phyloP scores from a whole-genome alignment of 2,797 vertebrate genomes.

The Hippocampus kuda region DNA sequence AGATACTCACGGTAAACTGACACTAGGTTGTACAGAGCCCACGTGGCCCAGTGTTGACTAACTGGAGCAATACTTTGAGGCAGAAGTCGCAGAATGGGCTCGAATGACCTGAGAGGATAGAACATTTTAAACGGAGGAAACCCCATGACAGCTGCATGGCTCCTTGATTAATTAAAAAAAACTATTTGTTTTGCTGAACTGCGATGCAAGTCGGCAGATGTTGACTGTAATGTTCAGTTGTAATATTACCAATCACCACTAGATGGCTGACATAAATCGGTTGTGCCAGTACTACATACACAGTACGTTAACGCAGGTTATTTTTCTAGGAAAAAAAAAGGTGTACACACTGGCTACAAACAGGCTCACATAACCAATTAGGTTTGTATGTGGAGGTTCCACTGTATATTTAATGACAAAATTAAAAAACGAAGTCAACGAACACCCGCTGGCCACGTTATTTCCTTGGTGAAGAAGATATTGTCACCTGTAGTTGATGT shows the following conservation, averaged over 20 bases:
- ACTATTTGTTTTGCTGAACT: too few relatives aligned
- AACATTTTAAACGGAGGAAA: not conserved
- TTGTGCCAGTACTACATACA: too few relatives aligned
- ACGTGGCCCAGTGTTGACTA: constrained; percentile 98
- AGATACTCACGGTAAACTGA: constrained; percentile 93
- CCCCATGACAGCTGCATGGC: not conserved
- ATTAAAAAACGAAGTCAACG: not conserved
- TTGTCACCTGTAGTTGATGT: constrained; percentile 92
- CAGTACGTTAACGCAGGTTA: too few relatives aligned
- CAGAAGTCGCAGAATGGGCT: constrained; percentile 92
- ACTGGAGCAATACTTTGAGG: constrained; percentile 88
- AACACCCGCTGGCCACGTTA: too few relatives aligned
- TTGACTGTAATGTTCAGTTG: too few relatives aligned
- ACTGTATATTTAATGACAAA: not conserved
- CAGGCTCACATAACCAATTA: not conserved
- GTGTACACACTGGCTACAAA: too few relatives aligned
- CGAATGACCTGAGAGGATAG: constrained; percentile 79
- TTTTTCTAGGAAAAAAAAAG: too few relatives aligned
- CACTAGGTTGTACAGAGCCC: constrained; percentile 95
- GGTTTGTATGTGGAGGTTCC: not conserved
- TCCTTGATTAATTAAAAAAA: too few relatives aligned
- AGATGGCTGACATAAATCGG: too few relatives aligned
- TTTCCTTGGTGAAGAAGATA: not conserved
- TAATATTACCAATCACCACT: too few relatives aligned
- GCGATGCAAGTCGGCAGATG: too few relatives aligned